Conservation (phyloP, 2,797 vertebrate species). For the Pipistrellus pipistrellus region DNA sequence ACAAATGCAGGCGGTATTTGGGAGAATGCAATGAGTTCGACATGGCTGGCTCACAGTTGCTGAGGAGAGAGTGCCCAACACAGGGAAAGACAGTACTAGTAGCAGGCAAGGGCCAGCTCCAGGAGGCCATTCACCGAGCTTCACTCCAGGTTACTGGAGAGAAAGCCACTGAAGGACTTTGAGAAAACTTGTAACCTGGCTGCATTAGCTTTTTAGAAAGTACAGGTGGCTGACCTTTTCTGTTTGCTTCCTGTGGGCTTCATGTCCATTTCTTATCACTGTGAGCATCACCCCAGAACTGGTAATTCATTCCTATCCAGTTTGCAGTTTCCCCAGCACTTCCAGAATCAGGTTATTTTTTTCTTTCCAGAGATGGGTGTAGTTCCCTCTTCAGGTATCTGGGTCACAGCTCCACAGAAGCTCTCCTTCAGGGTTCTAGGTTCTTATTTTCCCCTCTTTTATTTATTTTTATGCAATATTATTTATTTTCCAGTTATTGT, state of each 20-base stretch:
- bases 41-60: neutral
- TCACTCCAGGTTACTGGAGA: neutral
- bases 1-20: neutral
- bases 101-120: neutral
- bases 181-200: neutral
- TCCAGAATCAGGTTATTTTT: neutral
- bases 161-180: neutral
- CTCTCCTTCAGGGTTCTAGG: neutral
- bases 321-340: neutral
- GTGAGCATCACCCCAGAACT: neutral
- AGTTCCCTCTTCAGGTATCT: neutral
- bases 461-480: neutral
- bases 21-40: neutral
- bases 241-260: neutral
- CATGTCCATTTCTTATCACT: neutral
- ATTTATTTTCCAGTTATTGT: neutral
- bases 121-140: neutral
- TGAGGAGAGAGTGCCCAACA: neutral
- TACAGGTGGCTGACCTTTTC: neutral
- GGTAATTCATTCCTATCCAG: neutral
- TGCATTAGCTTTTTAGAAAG: constrained; percentile 12
- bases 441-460: neutral
- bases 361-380: neutral
- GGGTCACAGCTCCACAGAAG: neutral
- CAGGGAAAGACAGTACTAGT: neutral